phyloP scores from a whole-genome alignment of 2,888 invertebrate species.

The Eugnorisma glareosa region DNA sequence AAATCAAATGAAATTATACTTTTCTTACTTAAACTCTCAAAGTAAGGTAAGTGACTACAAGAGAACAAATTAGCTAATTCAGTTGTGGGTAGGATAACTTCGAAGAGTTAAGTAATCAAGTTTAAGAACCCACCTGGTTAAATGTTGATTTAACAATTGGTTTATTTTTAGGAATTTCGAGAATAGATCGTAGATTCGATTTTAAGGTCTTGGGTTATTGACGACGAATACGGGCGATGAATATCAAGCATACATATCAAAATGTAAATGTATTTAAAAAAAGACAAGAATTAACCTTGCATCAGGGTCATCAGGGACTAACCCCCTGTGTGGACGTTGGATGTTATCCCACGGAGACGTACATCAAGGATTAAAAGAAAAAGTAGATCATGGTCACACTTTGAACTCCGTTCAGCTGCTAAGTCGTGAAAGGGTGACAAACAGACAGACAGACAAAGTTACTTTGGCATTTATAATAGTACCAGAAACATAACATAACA shows the following conservation, averaged over 20 bases:
- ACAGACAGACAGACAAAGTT: too few relatives aligned
- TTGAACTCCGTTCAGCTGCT: too few relatives aligned
- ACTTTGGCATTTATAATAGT: too few relatives aligned
- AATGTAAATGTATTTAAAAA: neutral
- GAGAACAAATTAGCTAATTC: slow-evolving; percentile 6
- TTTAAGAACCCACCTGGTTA: neutral
- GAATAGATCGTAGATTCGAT: neutral
- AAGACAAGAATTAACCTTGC: too few relatives aligned
- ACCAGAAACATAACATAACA: too few relatives aligned
- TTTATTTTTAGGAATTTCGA: neutral
- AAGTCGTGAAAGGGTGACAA: too few relatives aligned
- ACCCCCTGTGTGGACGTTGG: too few relatives aligned
- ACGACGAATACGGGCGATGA: neutral
- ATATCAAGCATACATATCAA: neutral
- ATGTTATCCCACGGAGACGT: too few relatives aligned
- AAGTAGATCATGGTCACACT: too few relatives aligned
- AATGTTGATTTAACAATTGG: slow-evolving; percentile 3
- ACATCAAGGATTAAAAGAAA: too few relatives aligned
- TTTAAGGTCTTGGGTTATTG: neutral
- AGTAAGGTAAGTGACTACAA: slow-evolving; percentile 7
- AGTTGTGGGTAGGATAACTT: neutral
- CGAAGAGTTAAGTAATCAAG: neutral
- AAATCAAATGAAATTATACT: neutral
- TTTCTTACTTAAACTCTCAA: neutral
- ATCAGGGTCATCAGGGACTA: too few relatives aligned